A percentile compares a stretch with the other conserved stretches of the same genome.
These are phyloP conservation scores for Percina caprodes DNA, from an alignment of 2,113 vertebrate genomes.

Conservation along the genomic window DNA sequence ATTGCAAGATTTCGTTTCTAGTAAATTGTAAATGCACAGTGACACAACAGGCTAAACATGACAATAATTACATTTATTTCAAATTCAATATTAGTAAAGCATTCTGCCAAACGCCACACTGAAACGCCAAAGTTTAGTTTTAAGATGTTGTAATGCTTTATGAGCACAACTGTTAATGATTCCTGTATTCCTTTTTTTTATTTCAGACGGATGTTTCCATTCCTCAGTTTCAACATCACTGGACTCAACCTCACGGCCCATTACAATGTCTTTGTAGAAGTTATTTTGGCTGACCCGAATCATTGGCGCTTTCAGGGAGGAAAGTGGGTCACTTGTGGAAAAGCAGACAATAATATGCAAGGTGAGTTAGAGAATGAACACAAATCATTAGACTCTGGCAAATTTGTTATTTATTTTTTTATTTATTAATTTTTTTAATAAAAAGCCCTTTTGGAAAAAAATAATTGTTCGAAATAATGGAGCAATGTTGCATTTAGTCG, in stretches of 20 bases:
- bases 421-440: neutral
- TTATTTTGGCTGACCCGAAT: slow-evolving; percentile 96
- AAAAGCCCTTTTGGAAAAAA: neutral
- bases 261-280: slow-evolving; percentile 98
- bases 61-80: neutral
- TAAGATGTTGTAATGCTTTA: neutral
- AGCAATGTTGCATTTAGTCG: neutral
- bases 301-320: slow-evolving; percentile 99
- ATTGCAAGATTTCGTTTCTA: slow-evolving; percentile 33
- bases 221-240: slow-evolving; percentile 98
- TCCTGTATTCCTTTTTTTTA: neutral
- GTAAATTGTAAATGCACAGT: neutral
- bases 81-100: neutral
- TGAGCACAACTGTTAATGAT: neutral
- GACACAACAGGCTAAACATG: neutral
- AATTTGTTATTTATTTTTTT: neutral
- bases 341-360: slow-evolving; percentile 99
- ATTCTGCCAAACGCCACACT: neutral
- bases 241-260: slow-evolving; percentile 96
- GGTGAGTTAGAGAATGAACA: slow-evolving; percentile 80
- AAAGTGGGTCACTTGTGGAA: slow-evolving; percentile 99
- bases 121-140: neutral
- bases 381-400: neutral
- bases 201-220: slow-evolving; percentile 96
- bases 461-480: neutral